phyloP scores from a whole-genome alignment of 2,113 vertebrate genomes.

The Tinamus guttatus region DNA sequence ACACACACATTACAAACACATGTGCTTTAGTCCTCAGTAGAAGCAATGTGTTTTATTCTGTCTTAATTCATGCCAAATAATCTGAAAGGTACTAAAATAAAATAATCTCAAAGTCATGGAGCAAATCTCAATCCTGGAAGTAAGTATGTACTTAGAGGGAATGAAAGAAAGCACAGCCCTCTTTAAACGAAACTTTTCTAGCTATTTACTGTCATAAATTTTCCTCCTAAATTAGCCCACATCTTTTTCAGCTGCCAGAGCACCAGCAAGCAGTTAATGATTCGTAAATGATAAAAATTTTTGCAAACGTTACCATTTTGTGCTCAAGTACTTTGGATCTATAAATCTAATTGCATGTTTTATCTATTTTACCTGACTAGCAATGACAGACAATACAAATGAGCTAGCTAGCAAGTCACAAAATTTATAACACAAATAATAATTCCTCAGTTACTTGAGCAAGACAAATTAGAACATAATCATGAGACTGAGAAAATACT shows the following conservation, averaged over 20 bases:
- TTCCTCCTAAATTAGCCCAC: neutral
- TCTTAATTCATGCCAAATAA: neutral
- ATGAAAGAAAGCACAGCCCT: neutral
- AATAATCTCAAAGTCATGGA: neutral
- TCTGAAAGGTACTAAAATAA: neutral
- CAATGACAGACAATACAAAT: neutral
- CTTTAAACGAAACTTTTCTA: neutral
- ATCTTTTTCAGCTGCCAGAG: neutral
- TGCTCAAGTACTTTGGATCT: neutral
- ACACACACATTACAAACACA: neutral
- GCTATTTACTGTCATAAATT: neutral
- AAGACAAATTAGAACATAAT: conserved; percentile 8
- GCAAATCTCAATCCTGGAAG: neutral
- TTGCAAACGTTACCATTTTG: neutral
- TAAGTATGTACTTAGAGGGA: neutral
- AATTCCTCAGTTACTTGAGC: neutral
- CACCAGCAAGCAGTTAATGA: neutral
- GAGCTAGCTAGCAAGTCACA: neutral
- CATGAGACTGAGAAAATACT: neutral
- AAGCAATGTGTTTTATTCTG: neutral
- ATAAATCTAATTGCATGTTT: conserved; percentile 16
- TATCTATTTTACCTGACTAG: neutral
- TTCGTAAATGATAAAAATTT: neutral
- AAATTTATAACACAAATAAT: conserved; percentile 6
- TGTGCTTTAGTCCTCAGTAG: neutral